These are phyloP conservation scores for Artemisiospiza belli DNA, from an alignment of 2,113 vertebrate species.

Conservation along the genomic window DNA sequence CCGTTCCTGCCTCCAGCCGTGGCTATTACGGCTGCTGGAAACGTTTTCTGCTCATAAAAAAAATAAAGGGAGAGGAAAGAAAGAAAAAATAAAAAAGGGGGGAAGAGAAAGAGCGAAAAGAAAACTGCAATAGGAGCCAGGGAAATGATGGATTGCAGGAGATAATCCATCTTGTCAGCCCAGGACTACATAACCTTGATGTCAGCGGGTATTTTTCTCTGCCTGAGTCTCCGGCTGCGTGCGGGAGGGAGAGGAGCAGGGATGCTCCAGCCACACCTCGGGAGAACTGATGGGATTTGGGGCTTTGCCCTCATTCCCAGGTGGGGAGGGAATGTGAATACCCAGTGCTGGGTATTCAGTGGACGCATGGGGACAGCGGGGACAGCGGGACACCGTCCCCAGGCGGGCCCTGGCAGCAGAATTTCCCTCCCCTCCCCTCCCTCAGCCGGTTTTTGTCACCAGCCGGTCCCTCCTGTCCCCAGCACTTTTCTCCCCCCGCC, in stretches of 20 bases:
- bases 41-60: constrained; percentile 50
- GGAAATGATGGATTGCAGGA: constrained; percentile 45
- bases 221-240: constrained; percentile 53
- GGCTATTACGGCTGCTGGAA: constrained; percentile 72
- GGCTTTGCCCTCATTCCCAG: background rate
- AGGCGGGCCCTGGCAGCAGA: background rate
- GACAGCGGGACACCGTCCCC: background rate
- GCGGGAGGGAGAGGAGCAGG: background rate
- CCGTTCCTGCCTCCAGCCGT: constrained; percentile 63
- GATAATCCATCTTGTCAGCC: constrained; percentile 71
- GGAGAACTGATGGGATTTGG: background rate
- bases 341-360: rapidly evolving
- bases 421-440: background rate
- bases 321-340: rapidly evolving
- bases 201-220: constrained; percentile 68
- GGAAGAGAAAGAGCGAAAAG: constrained; percentile 15
- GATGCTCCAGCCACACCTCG: background rate
- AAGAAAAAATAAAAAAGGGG: background rate
- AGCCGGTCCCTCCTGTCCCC: background rate
- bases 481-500: background rate
- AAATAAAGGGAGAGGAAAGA: background rate
- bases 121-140: constrained; percentile 50
- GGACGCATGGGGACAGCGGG: rapidly evolving
- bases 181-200: constrained; percentile 74
- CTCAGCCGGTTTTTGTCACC: background rate